Evolutionary conservation across 2,797 vertebrate genomes (phyloP).

Genomic region (Schizothorax lantsangensis): DNA sequence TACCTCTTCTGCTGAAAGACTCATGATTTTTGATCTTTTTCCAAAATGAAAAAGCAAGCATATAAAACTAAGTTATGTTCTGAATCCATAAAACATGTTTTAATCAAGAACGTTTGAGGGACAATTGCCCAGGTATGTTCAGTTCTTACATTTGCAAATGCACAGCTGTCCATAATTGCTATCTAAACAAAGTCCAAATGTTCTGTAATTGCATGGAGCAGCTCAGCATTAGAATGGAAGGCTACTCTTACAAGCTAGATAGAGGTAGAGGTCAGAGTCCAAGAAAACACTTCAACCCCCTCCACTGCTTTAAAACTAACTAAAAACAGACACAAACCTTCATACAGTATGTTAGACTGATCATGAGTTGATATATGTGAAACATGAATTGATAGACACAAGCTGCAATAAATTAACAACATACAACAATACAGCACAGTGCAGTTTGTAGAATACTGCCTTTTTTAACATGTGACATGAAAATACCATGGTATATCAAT

Average conservation of each 20-base stretch:
- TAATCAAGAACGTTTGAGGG: neutral
- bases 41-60: conserved; percentile 8
- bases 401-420: neutral
- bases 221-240: neutral
- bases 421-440: neutral
- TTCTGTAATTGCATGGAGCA: neutral
- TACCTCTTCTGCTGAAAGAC: conserved; percentile 23
- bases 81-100: neutral
- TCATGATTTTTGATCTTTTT: neutral
- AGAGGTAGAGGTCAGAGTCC: conserved; percentile 19
- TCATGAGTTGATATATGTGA: neutral
- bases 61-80: neutral
- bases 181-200: neutral
- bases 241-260: neutral
- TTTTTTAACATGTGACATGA: neutral
- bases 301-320: neutral
- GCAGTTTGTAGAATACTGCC: neutral
- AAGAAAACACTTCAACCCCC: neutral
- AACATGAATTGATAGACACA: neutral
- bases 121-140: neutral
- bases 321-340: neutral
- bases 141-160: neutral
- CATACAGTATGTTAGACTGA: neutral
- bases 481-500: neutral
- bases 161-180: neutral